These are phyloP conservation scores for Diaprepes abbreviatus DNA, from an alignment of 2,888 invertebrate species.

Conservation along the genomic window DNA sequence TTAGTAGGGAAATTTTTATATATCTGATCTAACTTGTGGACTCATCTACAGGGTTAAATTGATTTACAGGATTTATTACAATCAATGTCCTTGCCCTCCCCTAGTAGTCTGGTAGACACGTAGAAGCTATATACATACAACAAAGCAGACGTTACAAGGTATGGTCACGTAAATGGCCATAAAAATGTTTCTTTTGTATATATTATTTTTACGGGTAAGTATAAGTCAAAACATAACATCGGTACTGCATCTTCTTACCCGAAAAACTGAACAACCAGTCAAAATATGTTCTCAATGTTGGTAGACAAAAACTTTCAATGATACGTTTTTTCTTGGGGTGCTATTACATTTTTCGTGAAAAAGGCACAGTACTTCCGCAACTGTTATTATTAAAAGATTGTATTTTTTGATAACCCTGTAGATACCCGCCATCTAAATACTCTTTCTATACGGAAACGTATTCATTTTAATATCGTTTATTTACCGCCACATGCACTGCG, in stretches of 20 bases:
- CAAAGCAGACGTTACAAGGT: slow-evolving; percentile 22
- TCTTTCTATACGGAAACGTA: slow-evolving; percentile 62
- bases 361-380: background rate
- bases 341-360: too few relatives aligned
- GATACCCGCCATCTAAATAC: slow-evolving; percentile 50
- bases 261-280: too few relatives aligned
- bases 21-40: slow-evolving; percentile 38
- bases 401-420: slow-evolving; percentile 43
- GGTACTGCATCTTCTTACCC: too few relatives aligned
- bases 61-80: background rate
- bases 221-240: too few relatives aligned
- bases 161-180: too few relatives aligned
- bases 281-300: too few relatives aligned
- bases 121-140: slow-evolving; percentile 31
- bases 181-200: too few relatives aligned
- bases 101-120: background rate
- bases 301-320: too few relatives aligned
- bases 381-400: background rate
- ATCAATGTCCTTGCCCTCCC: slow-evolving; percentile 15
- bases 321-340: too few relatives aligned
- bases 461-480: slow-evolving; percentile 62
- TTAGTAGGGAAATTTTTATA: background rate
- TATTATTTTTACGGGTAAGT: too few relatives aligned
- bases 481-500: slow-evolving; percentile 35
- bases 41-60: slow-evolving; percentile 41